A percentile compares a stretch with the other conserved stretches of the same genome.
Evolutionary conservation across 2,888 invertebrate genomes (phyloP).

Genomic region (Pyrocoelia pectoralis): DNA sequence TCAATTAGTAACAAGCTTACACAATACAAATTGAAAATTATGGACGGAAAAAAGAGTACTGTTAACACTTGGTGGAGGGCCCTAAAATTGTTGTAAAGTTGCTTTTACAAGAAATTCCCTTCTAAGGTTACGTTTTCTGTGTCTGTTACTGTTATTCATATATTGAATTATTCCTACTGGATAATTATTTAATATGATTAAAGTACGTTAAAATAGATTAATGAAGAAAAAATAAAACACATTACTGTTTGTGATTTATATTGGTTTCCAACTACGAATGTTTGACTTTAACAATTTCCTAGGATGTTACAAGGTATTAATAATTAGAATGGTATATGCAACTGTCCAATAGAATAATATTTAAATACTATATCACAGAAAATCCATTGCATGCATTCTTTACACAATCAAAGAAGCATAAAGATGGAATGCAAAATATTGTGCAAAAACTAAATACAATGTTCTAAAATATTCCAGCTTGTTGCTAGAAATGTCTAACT

Average conservation of each 20-base stretch:
- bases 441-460: slow-evolving; percentile 18
- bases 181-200: no score
- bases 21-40: no score
- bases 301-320: neutral
- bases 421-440: slow-evolving; percentile 22
- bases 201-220: no score
- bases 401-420: slow-evolving; percentile 24
- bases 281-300: slow-evolving; percentile 12
- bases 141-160: no score
- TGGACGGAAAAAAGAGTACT: no score
- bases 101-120: no score
- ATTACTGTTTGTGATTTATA: slow-evolving; percentile 20
- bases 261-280: slow-evolving; percentile 25
- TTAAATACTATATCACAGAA: slow-evolving; percentile 30
- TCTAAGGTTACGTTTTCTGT: no score
- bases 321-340: slow-evolving; percentile 9
- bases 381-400: slow-evolving; percentile 28
- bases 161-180: no score
- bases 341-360: slow-evolving; percentile 17
- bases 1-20: no score
- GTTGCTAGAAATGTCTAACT: slow-evolving; percentile 21
- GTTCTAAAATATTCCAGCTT: neutral
- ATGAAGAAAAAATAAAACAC: slow-evolving; percentile 31
- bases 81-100: no score
- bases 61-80: no score